phyloP scores from a whole-genome alignment of 2,888 invertebrate genomes.

The Ariolimax columbianus region DNA sequence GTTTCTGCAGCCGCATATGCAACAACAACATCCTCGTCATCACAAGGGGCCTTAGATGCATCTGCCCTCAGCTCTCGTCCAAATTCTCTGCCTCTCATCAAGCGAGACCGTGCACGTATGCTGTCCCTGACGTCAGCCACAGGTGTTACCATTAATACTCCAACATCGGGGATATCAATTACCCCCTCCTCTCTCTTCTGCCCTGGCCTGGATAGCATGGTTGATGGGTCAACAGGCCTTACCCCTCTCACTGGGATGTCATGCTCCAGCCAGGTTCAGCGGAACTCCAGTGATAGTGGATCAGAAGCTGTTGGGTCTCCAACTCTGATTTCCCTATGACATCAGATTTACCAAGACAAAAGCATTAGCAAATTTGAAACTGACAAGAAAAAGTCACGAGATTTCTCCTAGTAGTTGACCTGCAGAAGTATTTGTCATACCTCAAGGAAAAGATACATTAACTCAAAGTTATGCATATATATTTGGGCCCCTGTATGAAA shows the following conservation, averaged over 20 bases:
- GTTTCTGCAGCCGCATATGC: not conserved
- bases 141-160: conserved; percentile 89
- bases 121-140: conserved; percentile 81
- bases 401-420: not conserved
- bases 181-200: conserved; percentile 85
- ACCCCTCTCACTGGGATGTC: conserved; percentile 83
- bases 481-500: no score
- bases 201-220: conserved; percentile 87
- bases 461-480: not conserved
- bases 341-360: conserved; percentile 13
- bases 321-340: conserved; percentile 79
- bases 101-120: conserved; percentile 64
- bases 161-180: conserved; percentile 86
- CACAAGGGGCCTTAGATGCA: conserved; percentile 18
- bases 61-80: conserved; percentile 60
- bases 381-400: conserved; percentile 17
- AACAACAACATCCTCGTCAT: conserved; percentile 33
- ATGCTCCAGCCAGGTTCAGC: conserved; percentile 88
- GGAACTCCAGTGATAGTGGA: conserved; percentile 82
- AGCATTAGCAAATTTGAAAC: conserved; percentile 17
- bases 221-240: conserved; percentile 95
- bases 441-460: not conserved
- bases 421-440: not conserved
- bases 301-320: conserved; percentile 85
- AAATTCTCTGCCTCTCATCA: conserved; percentile 66